Evolutionary conservation across 2,797 vertebrate genomes (phyloP).

Genomic region (Sebastes matsubarae): DNA sequence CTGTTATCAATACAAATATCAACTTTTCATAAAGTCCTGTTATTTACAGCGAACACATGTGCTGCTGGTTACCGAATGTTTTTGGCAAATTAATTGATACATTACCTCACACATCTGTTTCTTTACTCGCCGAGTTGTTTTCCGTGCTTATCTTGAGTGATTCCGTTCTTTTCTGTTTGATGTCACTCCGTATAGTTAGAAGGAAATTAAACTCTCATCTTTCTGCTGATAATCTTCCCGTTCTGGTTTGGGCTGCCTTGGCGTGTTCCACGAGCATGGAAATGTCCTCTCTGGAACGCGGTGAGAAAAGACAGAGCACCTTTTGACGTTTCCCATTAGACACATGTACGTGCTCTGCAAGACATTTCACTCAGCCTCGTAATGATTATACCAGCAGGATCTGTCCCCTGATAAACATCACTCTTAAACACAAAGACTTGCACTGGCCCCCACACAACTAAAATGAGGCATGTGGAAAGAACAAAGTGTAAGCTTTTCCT

Average conservation of each 20-base stretch:
- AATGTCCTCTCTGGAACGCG: conserved; percentile 52
- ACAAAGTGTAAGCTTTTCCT: conserved; percentile 73
- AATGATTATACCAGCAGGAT: conserved; percentile 77
- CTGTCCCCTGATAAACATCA: conserved; percentile 78
- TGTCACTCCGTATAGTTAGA: conserved; percentile 49
- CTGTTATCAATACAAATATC: conserved; percentile 26
- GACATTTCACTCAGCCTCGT: conserved; percentile 68
- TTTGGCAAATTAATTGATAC: conserved; percentile 42
- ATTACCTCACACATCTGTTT: conserved; percentile 68
- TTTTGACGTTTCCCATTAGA: conserved; percentile 72
- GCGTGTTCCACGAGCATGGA: conserved; percentile 56
- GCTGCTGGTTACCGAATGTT: not conserved
- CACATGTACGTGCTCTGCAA: conserved; percentile 70
- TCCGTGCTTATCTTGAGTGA: conserved; percentile 45
- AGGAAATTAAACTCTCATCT: conserved; percentile 56
- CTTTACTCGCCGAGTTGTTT: conserved; percentile 28
- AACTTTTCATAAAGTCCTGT: conserved; percentile 15
- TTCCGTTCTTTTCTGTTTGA: conserved; percentile 54
- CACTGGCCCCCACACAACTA: conserved; percentile 57
- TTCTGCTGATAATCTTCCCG: conserved; percentile 64
- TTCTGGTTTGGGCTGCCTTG: conserved; percentile 43
- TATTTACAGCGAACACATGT: conserved; percentile 30
- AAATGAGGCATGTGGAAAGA: conserved; percentile 63
- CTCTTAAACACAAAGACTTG: conserved; percentile 69
- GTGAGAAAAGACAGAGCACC: conserved; percentile 74